Percentiles rank a stretch among this genome's conserved stretches.
phyloP scores from a whole-genome alignment of 1,140 invertebrate species.

The Subanguina moxae region DNA sequence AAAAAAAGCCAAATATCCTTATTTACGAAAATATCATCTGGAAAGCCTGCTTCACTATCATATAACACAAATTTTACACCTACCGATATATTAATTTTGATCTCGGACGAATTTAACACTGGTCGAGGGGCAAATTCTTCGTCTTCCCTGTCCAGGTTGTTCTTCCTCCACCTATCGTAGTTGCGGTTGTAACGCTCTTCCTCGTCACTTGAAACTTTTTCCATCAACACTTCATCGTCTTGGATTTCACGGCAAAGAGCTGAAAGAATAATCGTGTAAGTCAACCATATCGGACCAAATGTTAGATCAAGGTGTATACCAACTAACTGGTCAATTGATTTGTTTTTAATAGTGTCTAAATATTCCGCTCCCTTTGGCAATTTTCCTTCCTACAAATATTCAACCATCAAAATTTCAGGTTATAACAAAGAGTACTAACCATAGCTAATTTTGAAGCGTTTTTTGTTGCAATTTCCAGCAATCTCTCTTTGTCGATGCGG shows the following conservation, averaged over 20 bases:
- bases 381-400: slow-evolving; percentile 26
- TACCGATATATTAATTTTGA: slow-evolving; percentile 13
- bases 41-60: neutral
- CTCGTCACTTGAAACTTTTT: slow-evolving; percentile 16
- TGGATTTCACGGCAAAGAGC: slow-evolving; percentile 27
- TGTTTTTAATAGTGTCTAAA: slow-evolving; percentile 27
- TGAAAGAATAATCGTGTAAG: neutral
- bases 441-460: slow-evolving; percentile 31
- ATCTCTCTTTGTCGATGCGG: slow-evolving; percentile 23
- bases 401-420: neutral
- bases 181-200: slow-evolving; percentile 13
- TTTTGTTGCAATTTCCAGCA: slow-evolving; percentile 29
- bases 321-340: slow-evolving; percentile 25
- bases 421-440: slow-evolving; percentile 5
- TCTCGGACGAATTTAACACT: neutral
- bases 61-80: neutral
- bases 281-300: neutral
- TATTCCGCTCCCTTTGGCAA: slow-evolving; percentile 31
- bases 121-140: slow-evolving; percentile 9
- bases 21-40: neutral
- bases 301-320: slow-evolving; percentile 16
- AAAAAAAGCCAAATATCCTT: neutral
- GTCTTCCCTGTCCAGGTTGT: slow-evolving; percentile 16
- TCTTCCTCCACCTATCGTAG: slow-evolving; percentile 18
- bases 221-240: slow-evolving; percentile 18